phyloP scores from a whole-genome alignment of 2,888 invertebrate genomes.

The Resseliella maxima region DNA sequence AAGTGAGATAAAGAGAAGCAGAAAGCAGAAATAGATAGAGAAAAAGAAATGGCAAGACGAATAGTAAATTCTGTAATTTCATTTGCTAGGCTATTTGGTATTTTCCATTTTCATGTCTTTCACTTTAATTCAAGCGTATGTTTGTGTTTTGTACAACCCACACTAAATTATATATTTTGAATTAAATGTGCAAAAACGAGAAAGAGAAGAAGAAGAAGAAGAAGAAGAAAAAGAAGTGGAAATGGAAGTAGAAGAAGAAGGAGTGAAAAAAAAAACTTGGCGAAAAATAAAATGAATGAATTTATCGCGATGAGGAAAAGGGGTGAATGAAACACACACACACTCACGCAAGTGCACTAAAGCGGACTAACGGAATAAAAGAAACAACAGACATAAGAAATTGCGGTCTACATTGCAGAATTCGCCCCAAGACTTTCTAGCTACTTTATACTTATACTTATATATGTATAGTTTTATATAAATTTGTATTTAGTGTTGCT shows the following conservation, averaged over 20 bases:
- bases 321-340: not conserved
- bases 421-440: not conserved
- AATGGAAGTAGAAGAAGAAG: not conserved
- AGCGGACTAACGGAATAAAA: not conserved
- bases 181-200: not conserved
- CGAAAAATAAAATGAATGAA: conserved; percentile 27
- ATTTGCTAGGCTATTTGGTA: conserved; percentile 2
- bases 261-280: not conserved
- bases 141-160: not conserved
- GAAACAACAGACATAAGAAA: not conserved
- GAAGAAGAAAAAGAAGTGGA: not conserved
- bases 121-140: conserved; percentile 4
- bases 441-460: not conserved
- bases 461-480: too few species aligned
- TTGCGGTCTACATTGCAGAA: not conserved
- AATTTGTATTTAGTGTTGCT: not conserved
- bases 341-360: not conserved
- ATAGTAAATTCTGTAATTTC: conserved; percentile 19
- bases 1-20: not conserved
- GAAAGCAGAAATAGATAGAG: not conserved
- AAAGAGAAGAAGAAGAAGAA: not conserved
- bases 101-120: conserved; percentile 35
- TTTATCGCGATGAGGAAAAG: not conserved
- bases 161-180: conserved; percentile 24
- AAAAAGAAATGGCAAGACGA: not conserved